Evolutionary conservation across 2,797 vertebrate genomes (phyloP).

Genomic region (Loriculus beryllinus): DNA sequence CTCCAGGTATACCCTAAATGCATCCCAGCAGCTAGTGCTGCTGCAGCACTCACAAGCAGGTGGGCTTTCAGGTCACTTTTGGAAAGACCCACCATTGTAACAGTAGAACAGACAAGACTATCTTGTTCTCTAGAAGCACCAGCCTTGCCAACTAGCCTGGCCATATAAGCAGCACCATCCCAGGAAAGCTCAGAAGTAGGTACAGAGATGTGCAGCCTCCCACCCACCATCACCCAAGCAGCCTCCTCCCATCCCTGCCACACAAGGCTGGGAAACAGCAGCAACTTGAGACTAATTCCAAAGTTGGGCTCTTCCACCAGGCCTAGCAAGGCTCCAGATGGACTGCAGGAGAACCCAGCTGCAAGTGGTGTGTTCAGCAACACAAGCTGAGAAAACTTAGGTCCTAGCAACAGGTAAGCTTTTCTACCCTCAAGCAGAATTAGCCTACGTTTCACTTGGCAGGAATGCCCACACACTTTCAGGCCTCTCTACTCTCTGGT

Average conservation of each 20-base stretch:
- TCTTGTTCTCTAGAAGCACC: neutral
- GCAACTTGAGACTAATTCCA: neutral
- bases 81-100: neutral
- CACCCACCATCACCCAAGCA: neutral
- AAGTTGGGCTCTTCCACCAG: neutral
- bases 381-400: neutral
- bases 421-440: neutral
- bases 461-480: neutral
- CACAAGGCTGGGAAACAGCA: neutral
- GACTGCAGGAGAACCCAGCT: neutral
- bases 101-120: neutral
- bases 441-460: neutral
- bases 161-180: too few species aligned
- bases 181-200: neutral
- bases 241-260: fast-evolving
- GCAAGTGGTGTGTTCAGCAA: neutral
- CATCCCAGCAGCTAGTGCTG: neutral
- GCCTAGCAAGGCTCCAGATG: neutral
- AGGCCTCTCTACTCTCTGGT: neutral
- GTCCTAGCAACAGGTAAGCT: neutral
- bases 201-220: fast-evolving
- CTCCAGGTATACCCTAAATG: neutral
- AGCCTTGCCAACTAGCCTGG: neutral
- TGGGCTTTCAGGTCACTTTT: neutral
- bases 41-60: neutral